Evolutionary conservation across 35 echinoderm and acorn worm species (phyloP).

Genomic region (Heliocidaris tuberculata): DNA sequence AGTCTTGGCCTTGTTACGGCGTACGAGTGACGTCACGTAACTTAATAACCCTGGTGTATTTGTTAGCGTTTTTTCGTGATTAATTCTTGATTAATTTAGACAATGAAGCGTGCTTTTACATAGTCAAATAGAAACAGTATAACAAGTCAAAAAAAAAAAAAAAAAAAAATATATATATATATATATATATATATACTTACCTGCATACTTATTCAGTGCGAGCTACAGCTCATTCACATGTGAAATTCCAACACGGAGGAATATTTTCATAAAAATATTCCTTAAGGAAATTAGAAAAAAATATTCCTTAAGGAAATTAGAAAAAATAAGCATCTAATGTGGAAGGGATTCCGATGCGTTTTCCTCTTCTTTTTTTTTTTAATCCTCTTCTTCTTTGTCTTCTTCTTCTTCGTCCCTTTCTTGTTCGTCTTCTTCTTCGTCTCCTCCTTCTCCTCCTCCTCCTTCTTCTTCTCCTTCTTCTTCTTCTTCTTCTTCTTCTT

Average conservation of each 20-base stretch:
- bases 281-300: too few relatives aligned
- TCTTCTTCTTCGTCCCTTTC: neutral
- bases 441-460: neutral
- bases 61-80: neutral
- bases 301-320: too few relatives aligned
- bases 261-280: too few relatives aligned
- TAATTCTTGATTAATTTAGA: neutral
- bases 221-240: neutral
- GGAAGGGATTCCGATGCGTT: too few relatives aligned
- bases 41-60: neutral
- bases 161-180: neutral
- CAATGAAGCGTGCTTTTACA: neutral
- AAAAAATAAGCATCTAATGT: too few relatives aligned
- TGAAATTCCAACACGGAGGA: neutral
- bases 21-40: neutral
- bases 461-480: neutral
- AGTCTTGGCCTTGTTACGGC: neutral
- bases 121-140: neutral
- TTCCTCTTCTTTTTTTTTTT: neutral
- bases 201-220: too few relatives aligned
- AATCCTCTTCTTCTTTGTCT: neutral
- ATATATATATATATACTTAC: neutral
- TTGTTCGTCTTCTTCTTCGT: neutral
- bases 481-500: neutral
- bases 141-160: too few relatives aligned